Evolutionary conservation across 2,888 invertebrate genomes (phyloP), one percentile per base, ranked within the genome.

Genomic region (Nesidiocoris tenuis): DNA sequence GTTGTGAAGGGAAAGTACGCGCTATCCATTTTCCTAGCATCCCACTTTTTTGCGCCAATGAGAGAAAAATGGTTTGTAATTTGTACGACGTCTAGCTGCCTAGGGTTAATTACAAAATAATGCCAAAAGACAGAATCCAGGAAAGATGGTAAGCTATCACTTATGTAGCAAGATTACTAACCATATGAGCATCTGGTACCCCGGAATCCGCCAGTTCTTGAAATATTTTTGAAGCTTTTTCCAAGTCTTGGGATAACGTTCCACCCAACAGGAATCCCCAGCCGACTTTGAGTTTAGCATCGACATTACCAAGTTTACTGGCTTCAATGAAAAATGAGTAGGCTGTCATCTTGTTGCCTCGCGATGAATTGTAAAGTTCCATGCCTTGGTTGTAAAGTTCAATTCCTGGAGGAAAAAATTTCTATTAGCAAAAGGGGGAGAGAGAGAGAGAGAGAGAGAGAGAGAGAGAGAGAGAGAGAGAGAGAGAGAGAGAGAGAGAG

Each of bases 261-360:
- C 87, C 92, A 0, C 98, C 98, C 81, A 96, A 90, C 2, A 98
- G 84, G 80, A 92, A 88, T 0, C 93, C 93, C 93, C 96, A 96
- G 0, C 95, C 96, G 2, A 97, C 84, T 82, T 92, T 87, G 77
- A 95, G 93, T 83, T 90, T 88, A 0, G 98, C 94, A 67, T 92
- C 90, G 0, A 86, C 83, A 83, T 96, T 94, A 56, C 95, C 95
- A 74, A 90, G 86, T 64, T 90, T 89, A 0, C 96, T 92, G 0
- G 98, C 94, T 80, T 90, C 87, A 59, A 90, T 87, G 55, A 98
- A 86, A 72, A 94, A 85, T 56, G 90, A 86, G 81, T 93, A 94
- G 0, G 94, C 94, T 68, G 88, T 88, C 0, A 87, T 86, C 77
- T 91, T 89, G 82, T 93, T 91, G 0, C 90, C 88, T 65, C 87